Evolutionary conservation across 2,113 vertebrate genomes (phyloP).

Genomic region (Ramphastos sulfuratus): DNA sequence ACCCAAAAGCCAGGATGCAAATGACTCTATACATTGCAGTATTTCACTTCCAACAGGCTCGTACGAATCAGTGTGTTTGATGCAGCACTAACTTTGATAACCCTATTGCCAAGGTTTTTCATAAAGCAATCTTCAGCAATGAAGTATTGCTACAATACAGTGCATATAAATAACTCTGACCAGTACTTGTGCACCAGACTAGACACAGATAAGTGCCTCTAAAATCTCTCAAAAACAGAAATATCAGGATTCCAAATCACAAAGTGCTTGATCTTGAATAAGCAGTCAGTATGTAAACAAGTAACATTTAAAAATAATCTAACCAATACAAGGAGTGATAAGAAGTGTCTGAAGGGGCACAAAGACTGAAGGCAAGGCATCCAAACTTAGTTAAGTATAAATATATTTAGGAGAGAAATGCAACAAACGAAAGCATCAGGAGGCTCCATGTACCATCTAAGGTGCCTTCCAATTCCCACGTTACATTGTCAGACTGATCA

Average conservation of each 20-base stretch:
- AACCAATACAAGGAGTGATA: conserved; percentile 30
- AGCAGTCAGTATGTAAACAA: conserved; percentile 76
- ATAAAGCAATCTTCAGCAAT: not conserved
- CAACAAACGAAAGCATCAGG: conserved; percentile 62
- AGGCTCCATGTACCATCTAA: conserved; percentile 25
- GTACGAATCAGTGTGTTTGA: not conserved
- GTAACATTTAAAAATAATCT: conserved; percentile 42
- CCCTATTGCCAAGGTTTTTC: not conserved
- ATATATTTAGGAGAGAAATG: conserved; percentile 40
- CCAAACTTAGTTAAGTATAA: not conserved
- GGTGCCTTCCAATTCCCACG: conserved; percentile 40
- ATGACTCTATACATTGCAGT: not conserved
- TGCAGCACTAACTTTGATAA: not conserved
- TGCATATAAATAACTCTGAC: not conserved
- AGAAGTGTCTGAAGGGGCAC: not conserved
- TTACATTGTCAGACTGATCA: conserved; percentile 14
- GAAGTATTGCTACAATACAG: not conserved
- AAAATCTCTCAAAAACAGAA: conserved; percentile 5
- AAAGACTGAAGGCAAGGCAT: conserved; percentile 1
- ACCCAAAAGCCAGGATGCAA: not conserved
- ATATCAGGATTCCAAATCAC: not conserved
- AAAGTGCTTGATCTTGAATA: conserved; percentile 77
- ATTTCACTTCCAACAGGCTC: not conserved
- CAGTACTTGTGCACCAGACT: not conserved
- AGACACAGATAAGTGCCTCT: not conserved